Conservation (phyloP, 2,113 vertebrate genomes). For the Heterocephalus glaber region DNA sequence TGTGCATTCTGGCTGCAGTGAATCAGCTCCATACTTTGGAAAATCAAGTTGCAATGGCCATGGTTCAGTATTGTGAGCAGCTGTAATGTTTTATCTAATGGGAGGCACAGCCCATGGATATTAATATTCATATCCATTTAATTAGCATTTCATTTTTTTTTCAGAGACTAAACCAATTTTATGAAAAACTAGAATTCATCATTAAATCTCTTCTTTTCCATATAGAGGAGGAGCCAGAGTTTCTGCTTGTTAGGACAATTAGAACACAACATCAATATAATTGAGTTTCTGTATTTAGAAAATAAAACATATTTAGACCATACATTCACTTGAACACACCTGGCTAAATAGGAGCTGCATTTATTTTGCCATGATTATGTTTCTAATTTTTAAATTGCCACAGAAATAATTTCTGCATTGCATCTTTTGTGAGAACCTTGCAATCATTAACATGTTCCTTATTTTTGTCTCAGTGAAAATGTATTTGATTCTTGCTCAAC, state of each 20-base stretch:
- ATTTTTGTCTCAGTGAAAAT: neutral
- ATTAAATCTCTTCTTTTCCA: neutral
- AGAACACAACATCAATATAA: neutral
- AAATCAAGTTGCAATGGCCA: neutral
- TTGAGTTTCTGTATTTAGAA: neutral
- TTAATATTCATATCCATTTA: neutral
- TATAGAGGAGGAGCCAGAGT: neutral
- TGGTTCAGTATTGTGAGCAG: neutral
- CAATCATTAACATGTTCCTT: neutral
- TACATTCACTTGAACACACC: neutral
- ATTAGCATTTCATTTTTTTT: neutral
- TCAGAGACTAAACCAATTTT: neutral
- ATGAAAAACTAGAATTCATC: neutral
- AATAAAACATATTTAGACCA: constrained; percentile 10
- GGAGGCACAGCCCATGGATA: neutral
- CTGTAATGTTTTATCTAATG: neutral
- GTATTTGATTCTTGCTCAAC: neutral
- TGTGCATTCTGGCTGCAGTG: neutral
- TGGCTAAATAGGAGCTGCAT: neutral
- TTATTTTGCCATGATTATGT: neutral
- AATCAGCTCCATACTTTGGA: neutral
- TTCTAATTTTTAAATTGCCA: constrained; percentile 35
- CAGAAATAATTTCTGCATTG: neutral
- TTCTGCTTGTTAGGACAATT: neutral
- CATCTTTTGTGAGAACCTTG: neutral